These are phyloP conservation scores for Sebastiscus albofasciatus DNA, from an alignment of 2,797 vertebrate species.

Conservation along the genomic window DNA sequence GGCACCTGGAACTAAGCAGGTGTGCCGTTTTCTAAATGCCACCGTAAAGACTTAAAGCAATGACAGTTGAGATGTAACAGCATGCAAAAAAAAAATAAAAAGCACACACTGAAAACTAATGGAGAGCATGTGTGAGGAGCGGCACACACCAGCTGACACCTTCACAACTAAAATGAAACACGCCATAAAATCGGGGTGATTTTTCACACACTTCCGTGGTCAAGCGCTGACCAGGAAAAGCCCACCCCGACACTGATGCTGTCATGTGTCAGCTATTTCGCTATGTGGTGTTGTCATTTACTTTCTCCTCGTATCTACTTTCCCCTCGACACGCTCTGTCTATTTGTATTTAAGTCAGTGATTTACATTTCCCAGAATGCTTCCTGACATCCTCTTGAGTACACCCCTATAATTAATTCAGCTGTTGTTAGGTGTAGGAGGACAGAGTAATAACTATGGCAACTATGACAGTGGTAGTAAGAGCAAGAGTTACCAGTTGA, in stretches of 20 bases:
- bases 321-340: slow-evolving; percentile 13
- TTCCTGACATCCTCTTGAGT: slow-evolving; percentile 58
- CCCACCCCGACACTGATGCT: neutral
- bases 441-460: slow-evolving; percentile 72
- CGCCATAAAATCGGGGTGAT: slow-evolving; percentile 65
- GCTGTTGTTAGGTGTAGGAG: slow-evolving; percentile 71
- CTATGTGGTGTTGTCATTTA: slow-evolving; percentile 6
- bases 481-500: slow-evolving; percentile 33
- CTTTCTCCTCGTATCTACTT: slow-evolving; percentile 10
- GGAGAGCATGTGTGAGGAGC: slow-evolving; percentile 55
- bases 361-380: slow-evolving; percentile 66
- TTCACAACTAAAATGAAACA: slow-evolving; percentile 75
- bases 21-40: slow-evolving; percentile 67
- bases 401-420: slow-evolving; percentile 71
- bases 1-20: slow-evolving; percentile 70
- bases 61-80: slow-evolving; percentile 65
- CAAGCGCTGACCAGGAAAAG: slow-evolving; percentile 21
- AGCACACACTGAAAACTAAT: slow-evolving; percentile 38
- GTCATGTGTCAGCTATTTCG: slow-evolving; percentile 8
- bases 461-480: slow-evolving; percentile 64
- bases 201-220: slow-evolving; percentile 42
- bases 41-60: slow-evolving; percentile 54
- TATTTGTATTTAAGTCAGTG: slow-evolving; percentile 63
- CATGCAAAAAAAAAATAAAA: neutral
- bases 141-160: slow-evolving; percentile 51